A percentile compares a stretch with the other conserved stretches of the same genome.
Conservation (phyloP, 2,113 vertebrate species). For the Pontoporia blainvillei region DNA sequence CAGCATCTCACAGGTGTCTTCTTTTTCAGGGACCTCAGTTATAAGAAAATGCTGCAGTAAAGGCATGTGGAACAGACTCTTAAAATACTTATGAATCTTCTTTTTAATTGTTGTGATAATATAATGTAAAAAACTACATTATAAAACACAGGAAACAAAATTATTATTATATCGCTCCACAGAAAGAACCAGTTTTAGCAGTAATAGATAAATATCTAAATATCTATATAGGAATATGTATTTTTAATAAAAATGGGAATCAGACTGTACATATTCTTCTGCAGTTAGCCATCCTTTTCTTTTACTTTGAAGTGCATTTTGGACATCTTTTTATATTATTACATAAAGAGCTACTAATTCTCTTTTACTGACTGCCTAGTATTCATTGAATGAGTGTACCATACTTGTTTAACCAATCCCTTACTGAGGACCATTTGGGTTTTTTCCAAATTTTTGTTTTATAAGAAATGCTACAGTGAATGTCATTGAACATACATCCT, state of each 20-base stretch:
- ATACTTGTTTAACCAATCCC: not conserved
- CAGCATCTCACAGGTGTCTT: not conserved
- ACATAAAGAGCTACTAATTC: not conserved
- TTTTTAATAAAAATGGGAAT: not conserved
- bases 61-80: not conserved
- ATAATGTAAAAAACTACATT: not conserved
- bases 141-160: not conserved
- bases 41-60: not conserved
- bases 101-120: not conserved
- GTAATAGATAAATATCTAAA: not conserved
- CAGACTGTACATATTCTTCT: not conserved
- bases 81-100: constrained; percentile 26
- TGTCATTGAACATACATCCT: not conserved
- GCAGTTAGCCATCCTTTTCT: not conserved
- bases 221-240: not conserved
- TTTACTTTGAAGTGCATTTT: constrained; percentile 7
- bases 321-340: not conserved
- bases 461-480: not conserved
- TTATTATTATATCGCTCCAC: not conserved
- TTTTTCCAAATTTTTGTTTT: not conserved
- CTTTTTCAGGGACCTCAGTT: not conserved
- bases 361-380: not conserved
- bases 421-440: not conserved
- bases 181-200: not conserved
- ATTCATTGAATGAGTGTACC: not conserved